These are phyloP conservation scores for Steromphala cineraria DNA, from an alignment of 2,888 invertebrate species.

Conservation along the genomic window DNA sequence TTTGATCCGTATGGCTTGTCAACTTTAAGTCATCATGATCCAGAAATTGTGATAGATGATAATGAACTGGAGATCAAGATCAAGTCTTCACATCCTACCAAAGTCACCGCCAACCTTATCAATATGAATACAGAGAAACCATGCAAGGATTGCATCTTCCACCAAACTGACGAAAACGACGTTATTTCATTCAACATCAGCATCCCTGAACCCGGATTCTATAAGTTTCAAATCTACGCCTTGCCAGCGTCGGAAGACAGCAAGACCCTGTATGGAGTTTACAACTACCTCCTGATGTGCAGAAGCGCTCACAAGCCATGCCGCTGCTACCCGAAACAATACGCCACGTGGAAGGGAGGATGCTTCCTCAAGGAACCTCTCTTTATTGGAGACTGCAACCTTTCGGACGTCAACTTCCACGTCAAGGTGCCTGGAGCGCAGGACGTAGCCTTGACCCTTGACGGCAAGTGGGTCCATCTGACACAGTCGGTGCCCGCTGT, in stretches of 20 bases:
- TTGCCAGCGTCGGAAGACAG: constrained; percentile 68
- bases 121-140: constrained; percentile 44
- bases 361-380: constrained; percentile 70
- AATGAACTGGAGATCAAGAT: constrained; percentile 57
- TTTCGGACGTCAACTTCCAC: constrained; percentile 57
- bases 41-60: constrained; percentile 45
- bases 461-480: constrained; percentile 72
- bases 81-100: constrained; percentile 43
- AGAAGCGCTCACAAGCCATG: constrained; percentile 49
- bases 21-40: constrained; percentile 52
- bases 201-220: constrained; percentile 68
- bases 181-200: constrained; percentile 50
- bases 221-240: constrained; percentile 73
- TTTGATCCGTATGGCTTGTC: constrained; percentile 57
- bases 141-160: constrained; percentile 55
- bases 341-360: constrained; percentile 75
- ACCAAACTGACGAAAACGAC: constrained; percentile 51
- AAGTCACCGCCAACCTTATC: constrained; percentile 64
- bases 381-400: constrained; percentile 50
- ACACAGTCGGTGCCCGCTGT: constrained; percentile 57
- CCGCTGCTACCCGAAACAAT: constrained; percentile 73
- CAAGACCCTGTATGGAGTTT: constrained; percentile 73
- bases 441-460: constrained; percentile 71
- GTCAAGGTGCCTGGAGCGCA: constrained; percentile 69
- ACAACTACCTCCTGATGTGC: constrained; percentile 72